These are phyloP conservation scores for Pantherophis alleghaniensis DNA, from an alignment of 2,797 vertebrate species.

Conservation along the genomic window DNA sequence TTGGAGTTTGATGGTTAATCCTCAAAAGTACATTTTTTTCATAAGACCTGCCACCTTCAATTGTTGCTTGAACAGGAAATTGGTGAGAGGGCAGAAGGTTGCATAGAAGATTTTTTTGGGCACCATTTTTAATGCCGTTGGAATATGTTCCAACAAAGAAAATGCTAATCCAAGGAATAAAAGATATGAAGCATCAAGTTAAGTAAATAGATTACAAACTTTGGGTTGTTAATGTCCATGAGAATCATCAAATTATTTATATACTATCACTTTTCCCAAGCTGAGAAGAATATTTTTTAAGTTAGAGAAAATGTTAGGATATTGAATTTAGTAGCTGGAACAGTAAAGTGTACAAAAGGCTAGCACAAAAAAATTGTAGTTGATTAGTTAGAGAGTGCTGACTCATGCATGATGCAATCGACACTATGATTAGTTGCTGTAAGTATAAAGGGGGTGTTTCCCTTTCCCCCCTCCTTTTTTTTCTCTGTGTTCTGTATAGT, in stretches of 20 bases:
- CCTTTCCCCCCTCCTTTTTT: rapidly evolving
- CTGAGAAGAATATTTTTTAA: not conserved
- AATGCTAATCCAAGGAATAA: not conserved
- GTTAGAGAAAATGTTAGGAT: not conserved
- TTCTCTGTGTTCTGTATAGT: not conserved
- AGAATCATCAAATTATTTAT: not conserved
- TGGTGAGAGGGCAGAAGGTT: not conserved
- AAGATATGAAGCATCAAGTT: not conserved
- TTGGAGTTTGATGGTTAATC: not conserved
- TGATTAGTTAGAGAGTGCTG: not conserved
- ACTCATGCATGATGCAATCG: not conserved
- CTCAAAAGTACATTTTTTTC: not conserved
- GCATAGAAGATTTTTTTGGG: not conserved
- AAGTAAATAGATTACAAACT: not conserved
- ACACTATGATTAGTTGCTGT: not conserved
- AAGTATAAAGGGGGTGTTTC: not conserved
- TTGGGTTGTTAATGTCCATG: not conserved
- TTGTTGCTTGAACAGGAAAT: not conserved
- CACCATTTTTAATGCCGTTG: not conserved
- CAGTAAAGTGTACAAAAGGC: not conserved
- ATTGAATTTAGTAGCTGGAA: not conserved
- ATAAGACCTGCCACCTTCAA: not conserved
- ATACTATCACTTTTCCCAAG: not conserved
- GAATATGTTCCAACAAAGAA: not conserved
- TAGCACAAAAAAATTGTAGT: not conserved